Base-by-base conservation (phyloP, 2,888 invertebrate genomes). In the Arenicola marina region DNA sequence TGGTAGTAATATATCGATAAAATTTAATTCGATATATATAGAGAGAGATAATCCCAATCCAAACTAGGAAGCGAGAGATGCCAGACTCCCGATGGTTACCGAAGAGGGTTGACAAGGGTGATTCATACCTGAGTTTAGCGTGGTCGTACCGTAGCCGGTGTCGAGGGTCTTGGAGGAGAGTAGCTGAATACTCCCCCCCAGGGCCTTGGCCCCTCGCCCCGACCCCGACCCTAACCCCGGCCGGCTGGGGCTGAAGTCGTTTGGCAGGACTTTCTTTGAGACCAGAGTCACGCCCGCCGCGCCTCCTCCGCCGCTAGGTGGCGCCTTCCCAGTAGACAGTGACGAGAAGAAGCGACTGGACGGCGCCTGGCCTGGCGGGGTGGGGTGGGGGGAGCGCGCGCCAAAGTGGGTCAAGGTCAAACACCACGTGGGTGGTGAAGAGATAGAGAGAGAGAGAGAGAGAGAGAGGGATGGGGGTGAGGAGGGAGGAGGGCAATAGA, bases 201-300 rank as follows among this genome's bases (percentile, higher is more conserved):
- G 28, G 31, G 11, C 7, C 15, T 4, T 53, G 31, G 15, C 32
- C 24, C 53, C 53, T 15, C 53, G 18, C 38, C 38, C 38, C 38
- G 38, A 11, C 11, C 18, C 18, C 38, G 38, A 38, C 38, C 38
- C 38, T 11, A 18, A 38, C 11, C 48, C 48, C 26, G 11, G 11
- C 18, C 38, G n/a, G 38, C 11, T n/a, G 38, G 24, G 28, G n/a
- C 31, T 46, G 28, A 55, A 65, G 32, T 62, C 75, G 45, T 73
- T 69, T 60, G 76, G 73, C 21, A 76, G 48, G 34, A 71, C 68
- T 63, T 70, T 72, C 70, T 72, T 77, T 31, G 78, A 80, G 43
- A 76, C 62, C 32, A 78, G 76, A 61, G 74, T 78, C 61, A 79
- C 72, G 31, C 78, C 80, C 38, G 76, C 75, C 26, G 71, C 69